Conservation (phyloP, 2,888 invertebrate genomes). For the Caradrina kadenii region DNA sequence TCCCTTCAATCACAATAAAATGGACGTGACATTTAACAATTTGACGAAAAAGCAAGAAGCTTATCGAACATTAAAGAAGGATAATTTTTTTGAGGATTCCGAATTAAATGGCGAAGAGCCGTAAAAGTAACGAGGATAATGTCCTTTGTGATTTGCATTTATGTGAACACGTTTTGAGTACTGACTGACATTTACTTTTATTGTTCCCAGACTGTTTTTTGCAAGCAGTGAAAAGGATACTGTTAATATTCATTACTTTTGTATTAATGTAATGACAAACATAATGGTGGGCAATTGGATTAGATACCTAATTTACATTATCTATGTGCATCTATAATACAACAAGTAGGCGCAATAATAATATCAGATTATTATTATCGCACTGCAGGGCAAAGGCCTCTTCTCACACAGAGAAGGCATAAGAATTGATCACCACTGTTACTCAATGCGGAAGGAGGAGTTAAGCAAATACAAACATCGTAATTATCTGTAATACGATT, state of each 20-base stretch:
- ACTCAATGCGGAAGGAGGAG: too few relatives aligned
- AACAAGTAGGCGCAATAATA: too few relatives aligned
- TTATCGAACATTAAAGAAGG: constrained; percentile 30
- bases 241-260: not conserved
- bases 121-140: constrained; percentile 46
- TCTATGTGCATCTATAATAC: too few relatives aligned
- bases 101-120: constrained; percentile 45
- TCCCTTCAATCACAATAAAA: constrained; percentile 53
- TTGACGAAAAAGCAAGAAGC: constrained; percentile 44
- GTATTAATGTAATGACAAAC: not conserved
- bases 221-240: not conserved
- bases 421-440: too few relatives aligned
- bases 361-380: too few relatives aligned
- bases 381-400: too few relatives aligned
- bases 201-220: constrained; percentile 1
- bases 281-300: not conserved
- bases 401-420: too few relatives aligned
- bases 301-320: too few relatives aligned
- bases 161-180: constrained; percentile 17
- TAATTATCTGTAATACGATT: too few relatives aligned
- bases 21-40: constrained; percentile 51
- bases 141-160: constrained; percentile 43
- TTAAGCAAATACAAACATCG: too few relatives aligned
- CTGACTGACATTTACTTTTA: constrained; percentile 38
- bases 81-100: constrained; percentile 32